Base-by-base conservation (phyloP, 2,888 invertebrate genomes). In the Rhamnusium bicolor region DNA sequence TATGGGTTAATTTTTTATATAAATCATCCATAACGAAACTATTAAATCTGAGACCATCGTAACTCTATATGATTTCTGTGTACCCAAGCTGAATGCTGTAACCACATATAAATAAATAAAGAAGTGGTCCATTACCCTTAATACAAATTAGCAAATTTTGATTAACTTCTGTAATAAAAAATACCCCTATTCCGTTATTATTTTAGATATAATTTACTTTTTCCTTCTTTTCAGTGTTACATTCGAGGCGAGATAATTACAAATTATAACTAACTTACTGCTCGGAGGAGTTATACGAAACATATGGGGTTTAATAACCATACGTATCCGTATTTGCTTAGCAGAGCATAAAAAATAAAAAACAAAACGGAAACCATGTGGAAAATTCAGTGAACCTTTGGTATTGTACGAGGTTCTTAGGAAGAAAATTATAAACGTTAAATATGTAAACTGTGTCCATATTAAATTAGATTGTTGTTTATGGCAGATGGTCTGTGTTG, bases 251-350 rank as follows among this genome's bases (percentile, higher is more conserved):
- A 14, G 58, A 29, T 58, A 58, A 58, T 32, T 58, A 32, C 14
- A 8, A 16, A 29, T 16, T 32, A 58, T 58, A 58, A 58, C 29
- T 16, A 29, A 16, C 10, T 21, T 16, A n/a, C 58, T 47, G 62
- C 49, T 40, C 4, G 24, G 21, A 14, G 10, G n/a, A 46, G 62
- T 62, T 12, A 27, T 49, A n/a, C n/a, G 18, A 12, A 21, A 53
- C 65, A 65, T 53, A 53, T 65, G 65, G 65, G 40, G 65, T 65
- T 65, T 65, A 53, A 53, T 29, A 53, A 53, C 53, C 65, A 53
- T 32, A 53, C 53, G 12, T 53, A 16, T 47, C 49, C 32, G 29
- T 32, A 53, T 65, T 53, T 63, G 65, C 18, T 27, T 32, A 29
- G 47, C 65, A 53, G 53, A 65, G 65, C 53, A 32, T 29, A n/a